A percentile compares a stretch with the other conserved stretches of the same genome.
phyloP scores from a whole-genome alignment of 2,113 vertebrate genomes.

The Melanerpes aurifrons region DNA sequence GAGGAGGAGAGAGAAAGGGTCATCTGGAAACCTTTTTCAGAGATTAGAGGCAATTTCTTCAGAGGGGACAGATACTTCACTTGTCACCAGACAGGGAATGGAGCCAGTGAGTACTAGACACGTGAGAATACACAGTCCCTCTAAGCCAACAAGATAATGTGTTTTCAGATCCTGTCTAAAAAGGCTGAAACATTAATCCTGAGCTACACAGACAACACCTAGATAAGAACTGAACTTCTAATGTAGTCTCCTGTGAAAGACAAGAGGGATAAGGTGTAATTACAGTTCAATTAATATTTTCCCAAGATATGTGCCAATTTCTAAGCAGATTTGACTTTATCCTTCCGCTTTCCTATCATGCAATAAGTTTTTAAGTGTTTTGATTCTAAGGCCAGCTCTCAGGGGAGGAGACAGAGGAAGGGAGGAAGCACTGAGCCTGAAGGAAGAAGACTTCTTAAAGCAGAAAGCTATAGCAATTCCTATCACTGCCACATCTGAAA shows the following conservation, averaged over 20 bases:
- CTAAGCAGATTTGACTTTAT: constrained; percentile 10
- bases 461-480: background rate
- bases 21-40: constrained; percentile 45
- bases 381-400: background rate
- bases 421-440: background rate
- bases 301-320: background rate
- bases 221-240: constrained; percentile 33
- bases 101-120: background rate
- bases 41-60: constrained; percentile 42
- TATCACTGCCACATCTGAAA: background rate
- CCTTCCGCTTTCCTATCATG: background rate
- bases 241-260: background rate
- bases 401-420: background rate
- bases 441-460: background rate
- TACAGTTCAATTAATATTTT: constrained; percentile 24
- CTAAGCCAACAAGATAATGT: constrained; percentile 7
- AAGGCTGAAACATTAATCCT: constrained; percentile 44
- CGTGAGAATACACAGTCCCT: constrained; percentile 27
- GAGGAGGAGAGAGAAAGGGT: background rate
- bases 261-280: background rate
- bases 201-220: constrained; percentile 24
- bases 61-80: constrained; percentile 17
- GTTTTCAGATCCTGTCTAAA: constrained; percentile 21
- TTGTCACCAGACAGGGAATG: background rate
- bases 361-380: background rate